phyloP scores from a whole-genome alignment of 1,140 invertebrate species.

The Geopemphigus sp. region DNA sequence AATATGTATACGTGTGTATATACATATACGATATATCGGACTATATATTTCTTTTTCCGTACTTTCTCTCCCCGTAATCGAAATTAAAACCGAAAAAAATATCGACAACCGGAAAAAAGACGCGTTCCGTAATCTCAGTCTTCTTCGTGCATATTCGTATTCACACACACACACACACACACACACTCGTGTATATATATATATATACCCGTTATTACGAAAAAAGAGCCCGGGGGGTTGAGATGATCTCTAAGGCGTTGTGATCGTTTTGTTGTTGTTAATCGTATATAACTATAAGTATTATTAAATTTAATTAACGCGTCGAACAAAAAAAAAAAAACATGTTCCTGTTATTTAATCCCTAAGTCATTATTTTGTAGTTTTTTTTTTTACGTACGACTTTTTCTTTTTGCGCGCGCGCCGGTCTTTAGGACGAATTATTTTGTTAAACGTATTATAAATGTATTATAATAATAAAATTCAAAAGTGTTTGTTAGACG shows the following conservation, averaged over 20 bases:
- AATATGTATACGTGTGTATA: background rate
- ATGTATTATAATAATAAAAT: constrained; percentile 16
- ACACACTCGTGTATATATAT: constrained; percentile 6
- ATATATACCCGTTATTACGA: constrained; percentile 3
- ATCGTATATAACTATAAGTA: constrained; percentile 48
- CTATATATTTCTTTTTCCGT: background rate
- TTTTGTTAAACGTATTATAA: constrained; percentile 25
- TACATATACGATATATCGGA: too few relatives aligned
- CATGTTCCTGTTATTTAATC: constrained; percentile 49
- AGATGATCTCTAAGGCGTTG: constrained; percentile 49
- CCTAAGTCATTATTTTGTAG: constrained; percentile 49
- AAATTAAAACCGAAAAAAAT: background rate
- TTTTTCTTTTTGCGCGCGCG: constrained; percentile 26
- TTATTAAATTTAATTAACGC: constrained; percentile 27
- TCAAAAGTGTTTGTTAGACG: constrained; percentile 14
- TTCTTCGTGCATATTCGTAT: too few relatives aligned
- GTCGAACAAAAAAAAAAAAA: constrained; percentile 48
- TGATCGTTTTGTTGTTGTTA: constrained; percentile 49
- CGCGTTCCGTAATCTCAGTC: constrained; percentile 14
- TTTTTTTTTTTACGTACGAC: constrained; percentile 46
- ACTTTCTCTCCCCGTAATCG: background rate
- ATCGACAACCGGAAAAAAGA: constrained; percentile 9
- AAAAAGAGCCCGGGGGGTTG: constrained; percentile 39
- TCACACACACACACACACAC: too few relatives aligned
- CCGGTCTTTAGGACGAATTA: constrained; percentile 46